A percentile compares a stretch with the other conserved stretches of the same genome.
Conservation (phyloP, 1,140 invertebrate species). For the Neuroterus valhalla region DNA sequence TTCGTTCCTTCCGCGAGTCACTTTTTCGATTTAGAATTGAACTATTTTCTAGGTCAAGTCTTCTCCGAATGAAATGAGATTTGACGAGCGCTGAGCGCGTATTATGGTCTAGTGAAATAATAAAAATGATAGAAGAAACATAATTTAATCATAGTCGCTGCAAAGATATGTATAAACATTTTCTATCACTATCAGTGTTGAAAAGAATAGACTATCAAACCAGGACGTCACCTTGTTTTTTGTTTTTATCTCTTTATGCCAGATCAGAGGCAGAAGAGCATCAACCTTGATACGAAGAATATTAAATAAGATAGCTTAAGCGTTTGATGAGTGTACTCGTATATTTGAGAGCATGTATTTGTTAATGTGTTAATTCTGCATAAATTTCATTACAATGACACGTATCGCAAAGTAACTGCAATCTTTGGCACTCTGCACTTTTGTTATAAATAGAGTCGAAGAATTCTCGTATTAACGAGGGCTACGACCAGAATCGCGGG, state of each 20-base stretch:
- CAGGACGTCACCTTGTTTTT: not conserved
- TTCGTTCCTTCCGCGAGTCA: too few relatives aligned
- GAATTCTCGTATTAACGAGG: conserved; percentile 41
- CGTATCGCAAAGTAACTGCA: conserved; percentile 37
- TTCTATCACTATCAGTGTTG: too few relatives aligned
- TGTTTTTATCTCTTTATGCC: conserved; percentile 17
- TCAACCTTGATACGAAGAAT: conserved; percentile 23
- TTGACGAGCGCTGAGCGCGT: too few relatives aligned
- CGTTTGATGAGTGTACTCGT: not conserved
- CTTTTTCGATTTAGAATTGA: too few relatives aligned
- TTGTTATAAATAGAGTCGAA: conserved; percentile 37
- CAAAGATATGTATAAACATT: too few relatives aligned
- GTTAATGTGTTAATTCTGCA: not conserved
- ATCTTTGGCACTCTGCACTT: conserved; percentile 42
- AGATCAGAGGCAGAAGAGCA: conserved; percentile 14
- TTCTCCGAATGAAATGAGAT: too few relatives aligned
- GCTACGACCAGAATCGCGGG: conserved; percentile 35
- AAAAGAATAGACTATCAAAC: too few relatives aligned
- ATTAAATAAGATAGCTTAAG: conserved; percentile 9
- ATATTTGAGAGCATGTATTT: not conserved
- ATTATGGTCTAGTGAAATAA: too few relatives aligned
- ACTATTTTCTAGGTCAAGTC: too few relatives aligned
- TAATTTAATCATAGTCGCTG: too few relatives aligned
- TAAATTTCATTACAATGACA: conserved; percentile 13
- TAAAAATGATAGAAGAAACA: too few relatives aligned